Evolutionary conservation across 2,888 invertebrate genomes (phyloP), one percentile per base, ranked within the genome.

Genomic region (Cylindroiulus punctatus): DNA sequence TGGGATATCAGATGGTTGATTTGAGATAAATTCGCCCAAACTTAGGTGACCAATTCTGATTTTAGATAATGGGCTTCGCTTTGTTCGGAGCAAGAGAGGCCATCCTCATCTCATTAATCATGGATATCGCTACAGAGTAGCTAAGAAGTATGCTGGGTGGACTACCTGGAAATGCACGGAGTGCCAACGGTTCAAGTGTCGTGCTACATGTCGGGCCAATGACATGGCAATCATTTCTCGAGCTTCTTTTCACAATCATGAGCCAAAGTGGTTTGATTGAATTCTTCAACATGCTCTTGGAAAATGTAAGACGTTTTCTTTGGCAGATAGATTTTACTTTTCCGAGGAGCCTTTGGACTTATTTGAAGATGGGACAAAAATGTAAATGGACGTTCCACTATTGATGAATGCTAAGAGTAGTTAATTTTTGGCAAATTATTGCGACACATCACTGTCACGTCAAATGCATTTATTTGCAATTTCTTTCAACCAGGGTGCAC

Each of bases 111-210:
- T 83, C 14, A 12, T 83, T 22, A 36, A 83, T 26, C 22, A n/a
- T 36, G 83, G 83, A 19, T 83, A 83, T 40, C 40, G 83, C 22
- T 83, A 83, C 44, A 83, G 83, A 83, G 40, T 83, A 22, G 44
- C 44, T 8, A 83, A 40, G 26, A 42, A 83, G 83, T 83, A 22
- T 26, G 1, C 30, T 3, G 26, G 30, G 32, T 76, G 40, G 83
- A 83, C 83, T 14, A 40, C 22, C 17, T 83, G 83, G 83, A 83
- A 44, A 44, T 83, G 83, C 8, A 12, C 44, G 1, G 44, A 83
- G 83, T 83, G 44, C 42, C 40, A 44, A 40, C 40, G 44, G 5
- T 42, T 14, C 10, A 83, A 83, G 40, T 83, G 83, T 7, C 83
- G 42, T 26, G 83, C 42, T n/a, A 83, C 10, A 40, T 83, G 83